A percentile compares a stretch with the other conserved stretches of the same genome.
phyloP scores from a whole-genome alignment of 2,113 vertebrate species.

The Australoheros scitulus region DNA sequence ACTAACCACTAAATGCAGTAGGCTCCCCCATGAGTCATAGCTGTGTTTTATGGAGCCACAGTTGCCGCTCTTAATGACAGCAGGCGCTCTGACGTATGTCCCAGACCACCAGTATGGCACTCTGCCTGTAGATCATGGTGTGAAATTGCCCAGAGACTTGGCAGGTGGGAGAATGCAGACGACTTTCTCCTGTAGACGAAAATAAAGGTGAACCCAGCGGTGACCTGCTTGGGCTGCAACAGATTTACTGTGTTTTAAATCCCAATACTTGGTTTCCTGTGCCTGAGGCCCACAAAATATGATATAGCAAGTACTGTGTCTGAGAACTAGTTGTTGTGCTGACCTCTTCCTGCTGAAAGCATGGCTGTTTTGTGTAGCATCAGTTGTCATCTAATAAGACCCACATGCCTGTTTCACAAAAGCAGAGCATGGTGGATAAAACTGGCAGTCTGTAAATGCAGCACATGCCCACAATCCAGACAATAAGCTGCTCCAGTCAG shows the following conservation, averaged over 20 bases:
- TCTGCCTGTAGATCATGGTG: constrained; percentile 41
- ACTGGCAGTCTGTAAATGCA: constrained; percentile 29
- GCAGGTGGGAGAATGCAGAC: constrained; percentile 37
- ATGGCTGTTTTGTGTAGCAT: constrained; percentile 49
- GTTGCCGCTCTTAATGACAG: constrained; percentile 65
- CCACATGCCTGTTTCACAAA: constrained; percentile 71
- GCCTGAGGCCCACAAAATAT: constrained; percentile 55
- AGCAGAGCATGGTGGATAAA: constrained; percentile 36
- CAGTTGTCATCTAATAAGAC: constrained; percentile 64
- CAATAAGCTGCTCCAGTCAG: constrained; percentile 47
- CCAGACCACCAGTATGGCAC: constrained; percentile 66
- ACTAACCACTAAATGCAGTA: constrained; percentile 68
- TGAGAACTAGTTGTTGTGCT: constrained; percentile 60
- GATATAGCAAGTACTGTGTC: constrained; percentile 52
- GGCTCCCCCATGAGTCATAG: constrained; percentile 66
- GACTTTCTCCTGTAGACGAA: constrained; percentile 32
- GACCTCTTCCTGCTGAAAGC: constrained; percentile 28
- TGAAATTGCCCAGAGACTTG: constrained; percentile 35
- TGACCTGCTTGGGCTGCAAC: constrained; percentile 43
- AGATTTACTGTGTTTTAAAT: constrained; percentile 63
- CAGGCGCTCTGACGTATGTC: constrained; percentile 57
- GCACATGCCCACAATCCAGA: constrained; percentile 48
- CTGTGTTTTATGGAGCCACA: constrained; percentile 70
- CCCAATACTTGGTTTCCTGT: constrained; percentile 54
- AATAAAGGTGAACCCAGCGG: constrained; percentile 45